Evolutionary conservation across 2,888 invertebrate genomes (phyloP).

Genomic region (Aethes cnicana): DNA sequence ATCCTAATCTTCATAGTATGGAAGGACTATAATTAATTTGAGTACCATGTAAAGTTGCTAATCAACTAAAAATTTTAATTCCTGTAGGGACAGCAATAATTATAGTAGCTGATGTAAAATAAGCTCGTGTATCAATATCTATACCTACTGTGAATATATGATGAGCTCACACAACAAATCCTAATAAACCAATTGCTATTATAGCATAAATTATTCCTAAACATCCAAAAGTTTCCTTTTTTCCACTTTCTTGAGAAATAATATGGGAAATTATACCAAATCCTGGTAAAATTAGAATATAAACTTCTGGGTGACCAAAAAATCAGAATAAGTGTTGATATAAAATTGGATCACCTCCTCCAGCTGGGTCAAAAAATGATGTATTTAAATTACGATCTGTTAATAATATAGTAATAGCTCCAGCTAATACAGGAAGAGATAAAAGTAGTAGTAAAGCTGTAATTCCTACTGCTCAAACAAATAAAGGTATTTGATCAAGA

Average conservation of each 20-base stretch:
- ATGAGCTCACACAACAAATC: slow-evolving; percentile 92
- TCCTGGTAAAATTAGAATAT: slow-evolving; percentile 92
- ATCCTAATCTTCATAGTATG: slow-evolving; percentile 87
- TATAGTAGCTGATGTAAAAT: no score
- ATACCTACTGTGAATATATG: slow-evolving; percentile 93
- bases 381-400: slow-evolving; percentile 88
- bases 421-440: slow-evolving; percentile 89
- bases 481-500: no score
- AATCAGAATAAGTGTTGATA: slow-evolving; percentile 94
- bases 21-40: slow-evolving; percentile 83
- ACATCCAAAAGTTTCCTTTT: slow-evolving; percentile 88
- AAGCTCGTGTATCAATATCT: slow-evolving; percentile 92
- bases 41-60: slow-evolving; percentile 85
- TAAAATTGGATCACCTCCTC: slow-evolving; percentile 90
- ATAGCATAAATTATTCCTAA: slow-evolving; percentile 93
- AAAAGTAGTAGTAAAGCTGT: slow-evolving; percentile 84
- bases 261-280: slow-evolving; percentile 92
- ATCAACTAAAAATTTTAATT: no score
- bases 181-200: slow-evolving; percentile 89
- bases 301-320: slow-evolving; percentile 94
- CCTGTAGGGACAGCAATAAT: no score
- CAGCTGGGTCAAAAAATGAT: slow-evolving; percentile 90
- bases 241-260: slow-evolving; percentile 88
- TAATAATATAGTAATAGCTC: slow-evolving; percentile 91
- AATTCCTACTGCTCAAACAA: no score